Evolutionary conservation across 2,888 invertebrate genomes (phyloP).

Genomic region (Rotaria magnacalcarata): DNA sequence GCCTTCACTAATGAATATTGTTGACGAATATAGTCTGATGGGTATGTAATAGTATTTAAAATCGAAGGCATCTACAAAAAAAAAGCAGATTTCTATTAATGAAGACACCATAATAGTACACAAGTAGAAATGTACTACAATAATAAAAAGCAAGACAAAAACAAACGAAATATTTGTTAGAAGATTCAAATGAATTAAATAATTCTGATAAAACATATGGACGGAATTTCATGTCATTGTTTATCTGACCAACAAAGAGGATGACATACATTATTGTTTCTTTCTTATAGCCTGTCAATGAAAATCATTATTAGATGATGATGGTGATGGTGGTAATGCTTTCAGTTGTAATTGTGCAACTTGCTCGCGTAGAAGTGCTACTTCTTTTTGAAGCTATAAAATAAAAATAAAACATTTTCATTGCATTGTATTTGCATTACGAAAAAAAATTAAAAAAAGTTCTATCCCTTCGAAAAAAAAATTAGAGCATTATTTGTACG

Average conservation of each 20-base stretch:
- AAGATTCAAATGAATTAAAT: not conserved
- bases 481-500: too few relatives aligned
- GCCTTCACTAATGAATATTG: slow-evolving; percentile 21
- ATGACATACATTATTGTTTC: not conserved
- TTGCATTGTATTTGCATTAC: too few relatives aligned
- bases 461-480: too few relatives aligned
- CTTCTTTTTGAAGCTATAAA: slow-evolving; percentile 17
- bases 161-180: too few relatives aligned
- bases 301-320: not conserved
- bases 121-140: not conserved
- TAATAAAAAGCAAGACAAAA: not conserved
- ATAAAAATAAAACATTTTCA: not conserved
- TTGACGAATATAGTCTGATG: slow-evolving; percentile 15
- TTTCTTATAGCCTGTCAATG: not conserved
- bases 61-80: not conserved
- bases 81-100: not conserved
- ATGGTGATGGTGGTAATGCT: not conserved
- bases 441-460: too few relatives aligned
- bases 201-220: not conserved
- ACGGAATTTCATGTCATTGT: not conserved
- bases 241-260: slow-evolving; percentile 13
- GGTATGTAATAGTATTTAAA: not conserved
- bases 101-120: not conserved
- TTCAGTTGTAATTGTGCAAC: slow-evolving; percentile 9
- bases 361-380: slow-evolving; percentile 16